Conservation (phyloP, 1,140 invertebrate species). For the Habropoda laboriosa region DNA sequence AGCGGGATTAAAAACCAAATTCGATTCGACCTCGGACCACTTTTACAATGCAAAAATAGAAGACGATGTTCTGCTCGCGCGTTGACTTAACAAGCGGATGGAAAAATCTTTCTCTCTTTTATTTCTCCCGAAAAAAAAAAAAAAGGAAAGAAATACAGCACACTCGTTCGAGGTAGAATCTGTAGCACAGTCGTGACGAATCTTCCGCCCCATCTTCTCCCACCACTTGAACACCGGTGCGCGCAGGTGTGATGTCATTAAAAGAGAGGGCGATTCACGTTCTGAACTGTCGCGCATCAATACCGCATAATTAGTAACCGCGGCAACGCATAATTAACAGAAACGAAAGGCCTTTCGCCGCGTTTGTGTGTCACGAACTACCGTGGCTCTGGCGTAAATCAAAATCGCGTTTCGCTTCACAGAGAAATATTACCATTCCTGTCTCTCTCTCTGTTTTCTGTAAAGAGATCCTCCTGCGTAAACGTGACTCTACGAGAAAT, state of each 20-base stretch:
- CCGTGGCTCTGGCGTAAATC: background rate
- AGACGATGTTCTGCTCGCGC: too few relatives aligned
- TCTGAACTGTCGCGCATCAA: slow-evolving; percentile 18
- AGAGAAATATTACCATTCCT: background rate
- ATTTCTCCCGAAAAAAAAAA: background rate
- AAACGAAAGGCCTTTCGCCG: background rate
- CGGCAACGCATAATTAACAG: slow-evolving; percentile 30
- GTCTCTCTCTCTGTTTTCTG: too few relatives aligned
- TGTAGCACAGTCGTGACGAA: background rate
- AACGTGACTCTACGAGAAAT: too few relatives aligned
- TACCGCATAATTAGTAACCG: slow-evolving; percentile 44
- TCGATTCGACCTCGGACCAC: background rate
- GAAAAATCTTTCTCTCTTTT: background rate
- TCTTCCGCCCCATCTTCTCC: background rate
- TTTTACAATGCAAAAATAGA: background rate
- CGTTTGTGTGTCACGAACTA: slow-evolving; percentile 39
- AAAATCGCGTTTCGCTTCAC: background rate
- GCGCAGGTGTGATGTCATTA: slow-evolving; percentile 11
- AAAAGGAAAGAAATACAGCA: too few relatives aligned
- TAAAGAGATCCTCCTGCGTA: too few relatives aligned
- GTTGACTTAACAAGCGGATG: background rate
- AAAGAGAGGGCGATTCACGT: slow-evolving; percentile 2
- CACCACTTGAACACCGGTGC: background rate
- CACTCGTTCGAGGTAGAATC: background rate
- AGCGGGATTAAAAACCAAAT: background rate